phyloP scores from a whole-genome alignment of 2,113 vertebrate genomes.

The Geococcyx californianus region DNA sequence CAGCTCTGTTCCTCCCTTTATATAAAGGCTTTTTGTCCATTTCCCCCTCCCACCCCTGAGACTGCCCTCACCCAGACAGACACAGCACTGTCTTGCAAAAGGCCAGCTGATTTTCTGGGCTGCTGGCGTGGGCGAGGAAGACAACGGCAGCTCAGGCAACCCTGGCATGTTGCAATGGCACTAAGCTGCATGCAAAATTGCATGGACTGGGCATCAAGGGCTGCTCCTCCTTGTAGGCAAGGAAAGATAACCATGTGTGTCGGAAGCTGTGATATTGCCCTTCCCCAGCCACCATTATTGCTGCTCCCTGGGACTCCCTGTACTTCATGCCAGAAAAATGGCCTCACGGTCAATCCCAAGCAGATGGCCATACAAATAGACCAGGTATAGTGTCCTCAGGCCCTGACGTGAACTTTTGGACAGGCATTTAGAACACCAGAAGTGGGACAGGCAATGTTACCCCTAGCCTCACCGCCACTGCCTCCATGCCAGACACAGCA shows the following conservation, averaged over 20 bases:
- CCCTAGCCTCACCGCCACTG: not conserved
- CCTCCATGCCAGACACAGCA: not conserved
- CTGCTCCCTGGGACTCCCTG: not conserved
- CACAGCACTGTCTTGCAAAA: not conserved
- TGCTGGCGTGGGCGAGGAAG: rapidly evolving
- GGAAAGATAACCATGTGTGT: not conserved
- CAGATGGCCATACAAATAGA: not conserved
- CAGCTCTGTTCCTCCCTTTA: not conserved
- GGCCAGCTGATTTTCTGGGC: not conserved
- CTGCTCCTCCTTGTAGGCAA: not conserved
- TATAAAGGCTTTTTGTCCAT: not conserved
- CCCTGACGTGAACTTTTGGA: not conserved
- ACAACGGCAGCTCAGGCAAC: not conserved
- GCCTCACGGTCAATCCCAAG: not conserved
- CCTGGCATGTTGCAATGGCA: not conserved
- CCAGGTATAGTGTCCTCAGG: not conserved
- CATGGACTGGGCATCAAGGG: rapidly evolving
- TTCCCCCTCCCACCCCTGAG: too few species aligned
- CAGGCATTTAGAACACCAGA: not conserved
- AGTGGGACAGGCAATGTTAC: not conserved
- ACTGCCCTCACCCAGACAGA: not conserved
- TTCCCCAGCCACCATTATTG: rapidly evolving
- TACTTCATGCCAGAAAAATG: not conserved
- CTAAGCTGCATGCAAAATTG: rapidly evolving
- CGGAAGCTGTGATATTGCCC: not conserved